phyloP scores from a whole-genome alignment of 2,888 invertebrate genomes.

The Rhagonycha lutea region DNA sequence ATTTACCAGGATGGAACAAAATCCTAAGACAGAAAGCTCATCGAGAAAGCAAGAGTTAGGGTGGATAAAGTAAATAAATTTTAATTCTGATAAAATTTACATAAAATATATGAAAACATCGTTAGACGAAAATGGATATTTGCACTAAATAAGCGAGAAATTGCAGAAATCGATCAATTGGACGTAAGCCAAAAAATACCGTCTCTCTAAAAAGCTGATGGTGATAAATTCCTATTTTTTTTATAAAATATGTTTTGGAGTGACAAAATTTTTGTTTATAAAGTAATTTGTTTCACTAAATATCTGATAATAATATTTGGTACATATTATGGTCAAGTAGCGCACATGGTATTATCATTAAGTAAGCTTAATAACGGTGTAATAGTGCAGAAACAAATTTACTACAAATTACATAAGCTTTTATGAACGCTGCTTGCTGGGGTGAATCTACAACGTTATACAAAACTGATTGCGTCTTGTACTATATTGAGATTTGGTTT shows the following conservation, averaged over 20 bases:
- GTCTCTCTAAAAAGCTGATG: neutral
- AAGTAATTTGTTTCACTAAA: neutral
- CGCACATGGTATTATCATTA: constrained; percentile 12
- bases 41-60: neutral
- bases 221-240: neutral
- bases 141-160: neutral
- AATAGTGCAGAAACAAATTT: constrained; percentile 16
- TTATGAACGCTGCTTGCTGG: constrained; percentile 8
- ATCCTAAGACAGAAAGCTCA: neutral
- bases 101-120: neutral
- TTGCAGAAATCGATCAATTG: neutral
- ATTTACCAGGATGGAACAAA: neutral
- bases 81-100: neutral
- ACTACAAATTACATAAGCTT: constrained; percentile 15
- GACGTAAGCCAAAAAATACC: neutral
- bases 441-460: constrained; percentile 11
- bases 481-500: neutral
- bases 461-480: constrained; percentile 13
- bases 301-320: constrained; percentile 4
- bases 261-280: neutral
- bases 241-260: neutral
- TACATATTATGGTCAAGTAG: constrained; percentile 8
- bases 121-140: neutral
- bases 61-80: neutral
- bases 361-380: constrained; percentile 15